These are phyloP conservation scores for Drosophila diplacantha DNA, from an alignment of 2,888 invertebrate species.

Conservation along the genomic window DNA sequence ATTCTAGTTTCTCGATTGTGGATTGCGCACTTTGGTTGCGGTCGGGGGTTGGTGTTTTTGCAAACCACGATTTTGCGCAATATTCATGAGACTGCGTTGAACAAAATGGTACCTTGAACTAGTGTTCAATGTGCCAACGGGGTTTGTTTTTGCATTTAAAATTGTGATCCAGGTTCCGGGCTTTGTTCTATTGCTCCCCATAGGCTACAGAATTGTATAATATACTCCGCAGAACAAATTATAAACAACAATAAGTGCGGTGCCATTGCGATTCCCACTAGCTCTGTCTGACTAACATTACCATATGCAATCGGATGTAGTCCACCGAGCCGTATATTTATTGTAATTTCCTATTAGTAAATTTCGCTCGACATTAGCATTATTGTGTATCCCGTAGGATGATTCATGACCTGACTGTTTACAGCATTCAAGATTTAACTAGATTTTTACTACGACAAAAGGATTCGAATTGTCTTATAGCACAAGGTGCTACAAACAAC, in stretches of 20 bases:
- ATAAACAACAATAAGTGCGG: constrained; percentile 5
- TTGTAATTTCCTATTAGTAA: constrained; percentile 2
- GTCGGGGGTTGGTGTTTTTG: constrained; percentile 14
- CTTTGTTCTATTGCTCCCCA: constrained; percentile 8
- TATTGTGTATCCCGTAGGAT: neutral
- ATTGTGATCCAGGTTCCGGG: constrained; percentile 14
- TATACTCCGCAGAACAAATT: neutral
- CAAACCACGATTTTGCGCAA: constrained; percentile 12
- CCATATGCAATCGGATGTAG: neutral
- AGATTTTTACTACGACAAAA: neutral
- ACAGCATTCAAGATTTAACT: neutral
- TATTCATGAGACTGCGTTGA: constrained; percentile 15
- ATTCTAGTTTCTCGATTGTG: constrained; percentile 23
- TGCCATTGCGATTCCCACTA: constrained; percentile 12
- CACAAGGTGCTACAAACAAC: neutral
- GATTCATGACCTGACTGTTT: neutral
- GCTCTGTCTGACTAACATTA: constrained; percentile 6
- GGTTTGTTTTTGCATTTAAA: constrained; percentile 16
- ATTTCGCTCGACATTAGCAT: neutral
- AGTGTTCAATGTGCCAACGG: constrained; percentile 19
- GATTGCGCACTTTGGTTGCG: constrained; percentile 30
- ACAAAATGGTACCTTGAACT: constrained; percentile 24
- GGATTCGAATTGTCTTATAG: neutral
- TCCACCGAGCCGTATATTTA: neutral
- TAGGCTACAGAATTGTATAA: neutral